A percentile compares a stretch with the other conserved stretches of the same genome.
Conservation (phyloP, 2,888 invertebrate genomes). For the Drosophila quinaria region DNA sequence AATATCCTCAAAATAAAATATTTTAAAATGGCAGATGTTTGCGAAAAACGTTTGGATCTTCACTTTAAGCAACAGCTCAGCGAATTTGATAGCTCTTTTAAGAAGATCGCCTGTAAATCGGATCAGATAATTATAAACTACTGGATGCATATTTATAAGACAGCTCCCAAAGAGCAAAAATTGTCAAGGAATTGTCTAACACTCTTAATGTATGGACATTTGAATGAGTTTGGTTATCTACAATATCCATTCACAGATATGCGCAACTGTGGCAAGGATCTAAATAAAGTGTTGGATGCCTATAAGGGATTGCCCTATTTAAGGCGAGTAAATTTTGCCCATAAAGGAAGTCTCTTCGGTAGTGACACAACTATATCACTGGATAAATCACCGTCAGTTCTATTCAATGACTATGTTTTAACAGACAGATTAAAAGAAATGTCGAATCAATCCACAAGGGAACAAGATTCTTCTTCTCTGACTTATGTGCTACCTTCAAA, state of each 20-base stretch:
- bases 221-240: conserved; percentile 50
- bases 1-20: neutral
- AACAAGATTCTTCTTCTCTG: neutral
- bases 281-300: conserved; percentile 48
- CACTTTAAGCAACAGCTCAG: conserved; percentile 47
- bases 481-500: neutral
- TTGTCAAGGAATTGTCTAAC: conserved; percentile 52
- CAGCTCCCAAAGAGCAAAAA: conserved; percentile 42
- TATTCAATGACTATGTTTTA: neutral
- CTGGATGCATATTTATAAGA: conserved; percentile 45
- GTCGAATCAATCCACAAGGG: neutral
- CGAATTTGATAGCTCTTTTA: conserved; percentile 22
- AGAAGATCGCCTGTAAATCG: conserved; percentile 11
- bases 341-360: neutral
- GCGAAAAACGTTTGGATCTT: conserved; percentile 40
- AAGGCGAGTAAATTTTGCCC: neutral
- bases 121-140: conserved; percentile 45
- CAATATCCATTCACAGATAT: conserved; percentile 53
- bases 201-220: conserved; percentile 55
- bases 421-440: neutral
- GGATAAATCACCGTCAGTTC: neutral
- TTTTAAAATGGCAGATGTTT: conserved; percentile 30
- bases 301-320: conserved; percentile 43
- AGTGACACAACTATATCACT: neutral
- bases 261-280: conserved; percentile 33